Base-by-base conservation (phyloP, 2,888 invertebrate genomes). In the Hyposoter dolosus region DNA sequence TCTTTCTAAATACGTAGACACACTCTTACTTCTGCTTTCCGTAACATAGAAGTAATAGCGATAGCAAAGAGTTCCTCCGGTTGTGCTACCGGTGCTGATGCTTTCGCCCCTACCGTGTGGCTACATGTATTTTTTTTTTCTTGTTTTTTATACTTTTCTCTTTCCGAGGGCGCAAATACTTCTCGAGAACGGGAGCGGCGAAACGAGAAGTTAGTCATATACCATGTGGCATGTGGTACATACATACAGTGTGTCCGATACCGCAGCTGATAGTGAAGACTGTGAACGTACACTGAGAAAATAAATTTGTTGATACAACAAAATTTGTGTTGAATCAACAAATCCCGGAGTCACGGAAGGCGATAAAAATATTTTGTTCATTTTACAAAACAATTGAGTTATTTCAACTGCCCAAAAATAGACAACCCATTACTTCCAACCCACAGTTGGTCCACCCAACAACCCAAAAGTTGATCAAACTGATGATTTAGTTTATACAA, bases 151-250 rank as follows among this genome's bases (percentile, higher is more conserved):
- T n/a, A 56, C 60, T 71, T 69, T 19, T 43, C 32, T 82, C 43
- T 74, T 40, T 78, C 45, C 63, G 53, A 75, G 40, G 35, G 66
- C 77, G 81, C 72, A 84, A 81, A 81, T 74, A 81, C 81, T 81
- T 66, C 45, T 53, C 60, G 60, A 53, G 19, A 76, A 71, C 69
- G 80, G 60, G 68, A 74, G 47, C 68, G 63, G 84, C 43, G 71
- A 76, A 84, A 80, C 75, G 69, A 76, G 60, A 74, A 74, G 74
- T 79, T 69, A 53, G 79, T 15, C 17, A 45, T 40, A 40, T 43
- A 53, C 50, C 19, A 35, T 56, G 28, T 40, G 35, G 35, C 69
- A 56, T 75, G 56, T 66, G 28, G 19, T 56, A 17, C 28, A 60
- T 60, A 53, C 19, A 56, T 56, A 56, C 10, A 23, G 56, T 23